Evolutionary conservation across 2,888 invertebrate species (phyloP).

Genomic region (Ischnura elegans): DNA sequence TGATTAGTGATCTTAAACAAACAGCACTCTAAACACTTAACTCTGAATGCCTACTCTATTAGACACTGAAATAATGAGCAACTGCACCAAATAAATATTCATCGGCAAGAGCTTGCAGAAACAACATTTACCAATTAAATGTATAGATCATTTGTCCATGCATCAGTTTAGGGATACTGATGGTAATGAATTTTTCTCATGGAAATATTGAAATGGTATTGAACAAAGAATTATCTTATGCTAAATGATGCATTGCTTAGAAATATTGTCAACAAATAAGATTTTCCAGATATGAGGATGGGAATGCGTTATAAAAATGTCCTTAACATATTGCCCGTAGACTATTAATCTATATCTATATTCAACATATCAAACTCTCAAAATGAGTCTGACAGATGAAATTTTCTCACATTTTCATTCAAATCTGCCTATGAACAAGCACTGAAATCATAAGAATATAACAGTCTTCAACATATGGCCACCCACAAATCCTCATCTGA

Average conservation of each 20-base stretch:
- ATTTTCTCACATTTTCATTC: not conserved
- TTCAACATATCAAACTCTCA: not conserved
- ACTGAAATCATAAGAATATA: not conserved
- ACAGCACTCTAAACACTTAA: not conserved
- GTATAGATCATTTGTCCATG: not conserved
- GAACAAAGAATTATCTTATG: no score
- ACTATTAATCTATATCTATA: not conserved
- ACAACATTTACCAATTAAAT: not conserved
- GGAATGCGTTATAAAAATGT: not conserved
- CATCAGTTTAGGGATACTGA: no score
- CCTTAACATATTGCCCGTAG: not conserved
- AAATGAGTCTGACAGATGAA: not conserved
- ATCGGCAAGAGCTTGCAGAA: not conserved
- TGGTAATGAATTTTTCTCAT: not conserved
- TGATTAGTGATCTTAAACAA: not conserved
- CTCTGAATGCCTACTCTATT: not conserved
- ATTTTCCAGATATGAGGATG: not conserved
- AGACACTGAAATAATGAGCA: not conserved
- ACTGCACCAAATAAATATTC: not conserved
- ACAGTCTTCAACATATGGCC: slow-evolving; percentile 35
- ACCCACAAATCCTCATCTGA: not conserved
- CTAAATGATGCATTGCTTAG: no score
- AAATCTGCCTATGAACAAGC: not conserved
- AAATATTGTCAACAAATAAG: not conserved
- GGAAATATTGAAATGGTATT: no score